phyloP scores from a whole-genome alignment of 2,888 invertebrate species.

The Chrysina gloriosa region DNA sequence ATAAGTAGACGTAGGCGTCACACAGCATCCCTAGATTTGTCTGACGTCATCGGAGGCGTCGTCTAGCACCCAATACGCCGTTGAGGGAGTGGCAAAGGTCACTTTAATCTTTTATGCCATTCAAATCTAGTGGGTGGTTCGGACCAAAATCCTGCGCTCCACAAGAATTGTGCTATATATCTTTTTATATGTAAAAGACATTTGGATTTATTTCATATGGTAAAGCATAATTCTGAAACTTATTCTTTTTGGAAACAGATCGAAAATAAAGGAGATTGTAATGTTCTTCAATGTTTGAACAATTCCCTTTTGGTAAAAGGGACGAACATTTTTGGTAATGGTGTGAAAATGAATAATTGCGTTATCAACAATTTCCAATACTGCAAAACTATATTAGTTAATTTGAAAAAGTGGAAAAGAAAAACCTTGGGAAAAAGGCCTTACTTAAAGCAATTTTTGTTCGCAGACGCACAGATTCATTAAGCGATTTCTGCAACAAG shows the following conservation, averaged over 20 bases:
- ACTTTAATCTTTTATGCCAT: constrained; percentile 67
- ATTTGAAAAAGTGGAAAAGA: no score
- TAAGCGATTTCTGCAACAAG: no score
- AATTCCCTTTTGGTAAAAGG: no score
- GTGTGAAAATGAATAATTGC: no score
- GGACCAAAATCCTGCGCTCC: constrained; percentile 61
- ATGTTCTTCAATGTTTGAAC: background rate
- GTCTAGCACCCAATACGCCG: constrained; percentile 63
- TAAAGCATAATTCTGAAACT: background rate
- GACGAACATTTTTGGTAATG: no score
- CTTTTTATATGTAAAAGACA: constrained; percentile 13
- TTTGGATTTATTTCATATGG: constrained; percentile 13
- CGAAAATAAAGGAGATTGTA: no score
- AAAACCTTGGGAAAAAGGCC: no score
- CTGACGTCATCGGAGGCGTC: constrained; percentile 65
- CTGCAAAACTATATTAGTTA: no score
- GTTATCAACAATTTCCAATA: no score
- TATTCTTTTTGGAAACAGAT: background rate
- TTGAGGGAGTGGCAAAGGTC: constrained; percentile 66
- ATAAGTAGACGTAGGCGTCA: constrained; percentile 60
- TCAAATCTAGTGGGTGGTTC: constrained; percentile 65
- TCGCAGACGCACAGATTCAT: no score
- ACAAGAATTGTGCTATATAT: constrained; percentile 48
- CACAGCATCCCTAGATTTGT: constrained; percentile 59
- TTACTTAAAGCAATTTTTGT: no score